Evolutionary conservation across 2,888 invertebrate genomes (phyloP).

Genomic region (Ceramica pisi): DNA sequence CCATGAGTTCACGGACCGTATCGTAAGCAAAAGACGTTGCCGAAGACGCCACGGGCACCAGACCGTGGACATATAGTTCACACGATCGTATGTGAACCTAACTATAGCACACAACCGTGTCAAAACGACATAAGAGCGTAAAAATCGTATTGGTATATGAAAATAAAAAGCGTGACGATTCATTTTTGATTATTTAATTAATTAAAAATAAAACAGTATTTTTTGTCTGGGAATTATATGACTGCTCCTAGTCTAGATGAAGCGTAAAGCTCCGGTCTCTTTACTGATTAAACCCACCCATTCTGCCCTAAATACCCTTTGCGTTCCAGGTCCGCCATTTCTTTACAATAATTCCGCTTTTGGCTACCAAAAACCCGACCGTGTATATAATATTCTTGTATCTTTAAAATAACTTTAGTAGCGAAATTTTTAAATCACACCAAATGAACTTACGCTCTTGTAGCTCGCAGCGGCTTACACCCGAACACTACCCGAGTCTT

Average conservation of each 20-base stretch:
- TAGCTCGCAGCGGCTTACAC: background rate
- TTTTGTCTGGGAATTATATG: no score
- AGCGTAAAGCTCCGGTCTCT: no score
- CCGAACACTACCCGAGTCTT: slow-evolving; percentile 43
- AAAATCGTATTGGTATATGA: background rate
- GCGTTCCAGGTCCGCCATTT: no score
- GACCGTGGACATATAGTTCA: slow-evolving; percentile 80
- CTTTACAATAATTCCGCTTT: no score
- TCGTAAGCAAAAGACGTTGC: slow-evolving; percentile 82
- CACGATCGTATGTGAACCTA: slow-evolving; percentile 83
- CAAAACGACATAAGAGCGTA: slow-evolving; percentile 35
- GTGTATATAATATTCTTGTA: no score
- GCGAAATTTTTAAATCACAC: background rate
- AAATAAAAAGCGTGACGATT: background rate
- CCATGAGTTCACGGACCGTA: slow-evolving; percentile 74
- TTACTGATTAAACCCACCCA: no score
- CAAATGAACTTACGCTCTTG: slow-evolving; percentile 29
- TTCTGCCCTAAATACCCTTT: no score
- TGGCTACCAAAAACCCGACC: no score
- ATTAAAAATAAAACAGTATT: no score
- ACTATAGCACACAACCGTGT: slow-evolving; percentile 33
- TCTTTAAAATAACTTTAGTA: background rate
- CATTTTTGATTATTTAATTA: background rate
- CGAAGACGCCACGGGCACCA: slow-evolving; percentile 78
- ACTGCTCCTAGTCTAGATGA: no score